Conservation (phyloP, 2,797 vertebrate genomes). For the Centroberyx gerrardi region DNA sequence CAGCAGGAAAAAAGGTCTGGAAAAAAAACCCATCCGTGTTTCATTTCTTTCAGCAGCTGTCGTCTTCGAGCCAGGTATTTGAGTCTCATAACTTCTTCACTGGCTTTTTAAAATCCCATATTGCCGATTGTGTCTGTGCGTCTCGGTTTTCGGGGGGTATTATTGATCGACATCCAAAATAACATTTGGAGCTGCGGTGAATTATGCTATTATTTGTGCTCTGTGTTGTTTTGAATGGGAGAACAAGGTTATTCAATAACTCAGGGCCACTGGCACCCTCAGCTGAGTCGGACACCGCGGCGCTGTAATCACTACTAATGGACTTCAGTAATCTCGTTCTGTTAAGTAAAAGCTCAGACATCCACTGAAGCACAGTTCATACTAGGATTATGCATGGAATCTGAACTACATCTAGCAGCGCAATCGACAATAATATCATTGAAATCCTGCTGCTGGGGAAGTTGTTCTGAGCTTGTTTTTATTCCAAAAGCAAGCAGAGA, state of each 20-base stretch:
- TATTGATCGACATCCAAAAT: slow-evolving; percentile 64
- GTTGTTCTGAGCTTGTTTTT: background rate
- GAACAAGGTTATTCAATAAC: slow-evolving; percentile 45
- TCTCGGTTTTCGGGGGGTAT: slow-evolving; percentile 42
- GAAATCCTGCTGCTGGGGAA: background rate
- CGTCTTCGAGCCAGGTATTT: slow-evolving; percentile 1
- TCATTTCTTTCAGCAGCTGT: background rate
- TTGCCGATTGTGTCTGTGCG: slow-evolving; percentile 6
- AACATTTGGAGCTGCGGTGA: slow-evolving; percentile 45
- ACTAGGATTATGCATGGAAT: background rate
- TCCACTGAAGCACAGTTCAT: background rate
- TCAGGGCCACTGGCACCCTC: background rate
- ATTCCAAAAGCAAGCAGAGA: background rate
- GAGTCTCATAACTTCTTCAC: slow-evolving; percentile 11
- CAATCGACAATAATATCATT: background rate
- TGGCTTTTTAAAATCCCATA: slow-evolving; percentile 43
- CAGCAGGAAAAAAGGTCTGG: background rate
- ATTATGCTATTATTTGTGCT: slow-evolving; percentile 58
- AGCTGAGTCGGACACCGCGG: slow-evolving; percentile 18
- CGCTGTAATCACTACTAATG: slow-evolving; percentile 18
- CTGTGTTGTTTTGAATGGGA: slow-evolving; percentile 52
- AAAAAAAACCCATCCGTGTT: background rate
- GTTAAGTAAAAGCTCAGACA: background rate
- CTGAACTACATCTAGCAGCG: background rate
- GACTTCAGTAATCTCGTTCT: background rate